Percentiles rank a stretch among this genome's conserved stretches.
Conservation (phyloP, 2,113 vertebrate genomes). For the Arizona elegans region DNA sequence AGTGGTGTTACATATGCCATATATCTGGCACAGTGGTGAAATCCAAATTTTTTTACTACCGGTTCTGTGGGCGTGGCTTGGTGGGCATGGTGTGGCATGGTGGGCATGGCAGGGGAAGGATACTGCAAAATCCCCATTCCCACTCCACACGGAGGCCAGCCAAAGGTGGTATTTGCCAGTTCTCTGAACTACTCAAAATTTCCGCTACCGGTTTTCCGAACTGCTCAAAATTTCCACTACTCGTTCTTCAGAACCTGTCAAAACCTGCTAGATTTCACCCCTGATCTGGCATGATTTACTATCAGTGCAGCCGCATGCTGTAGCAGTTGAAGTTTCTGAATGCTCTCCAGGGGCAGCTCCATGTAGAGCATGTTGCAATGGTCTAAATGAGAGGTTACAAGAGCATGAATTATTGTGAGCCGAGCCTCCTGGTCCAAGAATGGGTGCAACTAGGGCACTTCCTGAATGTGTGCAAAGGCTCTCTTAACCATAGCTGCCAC, state of each 20-base stretch:
- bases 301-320: not conserved
- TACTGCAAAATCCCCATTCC: no score
- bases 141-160: no score
- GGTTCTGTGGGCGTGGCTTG: no score
- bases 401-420: not conserved
- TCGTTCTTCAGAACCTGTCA: no score
- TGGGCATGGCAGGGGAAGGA: no score
- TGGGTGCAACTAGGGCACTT: not conserved
- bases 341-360: not conserved
- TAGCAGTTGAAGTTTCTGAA: not conserved
- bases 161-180: no score
- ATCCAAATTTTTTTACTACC: no score
- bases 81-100: no score
- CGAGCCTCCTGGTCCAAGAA: not conserved
- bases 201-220: no score
- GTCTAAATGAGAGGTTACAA: not conserved
- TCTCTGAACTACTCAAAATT: no score
- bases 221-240: no score
- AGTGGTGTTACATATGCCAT: not conserved
- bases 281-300: not conserved
- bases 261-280: no score
- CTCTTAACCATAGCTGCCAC: not conserved
- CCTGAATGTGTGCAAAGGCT: not conserved
- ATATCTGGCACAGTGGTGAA: not conserved
- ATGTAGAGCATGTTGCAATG: not conserved